Evolutionary conservation across 2,113 vertebrate species (phyloP).

Genomic region (Crotalus helleri): DNA sequence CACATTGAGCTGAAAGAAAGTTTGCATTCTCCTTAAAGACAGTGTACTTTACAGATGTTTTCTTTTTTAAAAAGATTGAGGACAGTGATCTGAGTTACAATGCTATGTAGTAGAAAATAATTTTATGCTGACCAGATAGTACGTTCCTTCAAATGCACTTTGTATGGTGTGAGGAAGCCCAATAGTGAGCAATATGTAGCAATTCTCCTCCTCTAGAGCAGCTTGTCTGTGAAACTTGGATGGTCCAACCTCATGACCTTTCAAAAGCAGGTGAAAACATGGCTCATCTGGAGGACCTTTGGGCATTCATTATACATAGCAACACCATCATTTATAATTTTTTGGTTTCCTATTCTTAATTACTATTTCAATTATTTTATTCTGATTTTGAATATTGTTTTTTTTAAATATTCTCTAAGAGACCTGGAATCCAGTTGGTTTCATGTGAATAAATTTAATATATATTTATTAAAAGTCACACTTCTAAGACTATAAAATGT

Average conservation of each 20-base stretch:
- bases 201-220: not conserved
- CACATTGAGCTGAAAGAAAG: slow-evolving; percentile 9
- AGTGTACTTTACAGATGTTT: slow-evolving; percentile 41
- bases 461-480: slow-evolving; percentile 42
- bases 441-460: not conserved
- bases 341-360: not conserved
- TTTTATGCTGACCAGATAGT: slow-evolving; percentile 60
- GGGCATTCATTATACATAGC: not conserved
- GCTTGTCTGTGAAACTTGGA: not conserved
- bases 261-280: not conserved
- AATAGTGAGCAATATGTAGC: not conserved
- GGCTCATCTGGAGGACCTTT: not conserved
- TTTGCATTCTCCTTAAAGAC: slow-evolving; percentile 40
- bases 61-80: slow-evolving; percentile 61
- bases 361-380: not conserved
- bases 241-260: not conserved
- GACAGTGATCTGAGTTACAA: slow-evolving; percentile 55
- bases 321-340: not conserved
- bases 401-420: not conserved
- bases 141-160: slow-evolving; percentile 49
- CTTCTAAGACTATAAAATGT: slow-evolving; percentile 51
- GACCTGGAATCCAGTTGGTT: not conserved
- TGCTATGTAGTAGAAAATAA: slow-evolving; percentile 63
- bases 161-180: slow-evolving; percentile 1
- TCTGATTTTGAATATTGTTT: not conserved